Evolutionary conservation across 2,113 vertebrate genomes (phyloP), one percentile per base, ranked within the genome.

Genomic region (Lagopus muta): DNA sequence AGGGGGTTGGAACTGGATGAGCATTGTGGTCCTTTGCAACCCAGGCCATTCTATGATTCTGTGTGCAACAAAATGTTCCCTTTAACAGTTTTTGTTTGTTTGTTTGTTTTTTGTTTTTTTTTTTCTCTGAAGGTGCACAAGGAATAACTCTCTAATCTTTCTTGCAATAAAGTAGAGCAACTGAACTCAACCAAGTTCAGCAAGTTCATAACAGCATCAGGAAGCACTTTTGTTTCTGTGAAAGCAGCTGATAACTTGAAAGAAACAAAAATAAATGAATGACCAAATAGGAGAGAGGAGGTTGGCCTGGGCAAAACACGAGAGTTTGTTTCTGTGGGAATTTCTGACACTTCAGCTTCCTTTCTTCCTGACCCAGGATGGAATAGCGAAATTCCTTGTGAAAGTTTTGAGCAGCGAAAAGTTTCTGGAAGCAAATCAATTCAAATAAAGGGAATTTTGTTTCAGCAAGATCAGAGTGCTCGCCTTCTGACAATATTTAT

Each of bases 281-380:
- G 65, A 21, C 18, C 28, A 15, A 71, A 86, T 76, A 28, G 42
- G 43, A 77, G 60, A 80, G 79, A 88, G 62, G 82, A 93, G 18
- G 25, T 32, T 86, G 94, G 89, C 78, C 87, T 86, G 91, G 72
- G 65, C 82, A 34, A 52, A 86, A 34, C 42, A 32, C 8, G 34
- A 60, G 27, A 71, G 74, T 92, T 79, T 62, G 16, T 60, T 94
- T 95, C 88, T 89, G 60, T 92, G 89, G 88, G 94, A 95, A 94
- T 91, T 95, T 93, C 87, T 95, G 85, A 86, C 93, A 86, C 85
- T 89, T 91, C 4, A 88, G 11, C 42, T 91, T 94, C 87, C 72
- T 89, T 92, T 86, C 61, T 12, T 82, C 52, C 28, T 80, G 84
- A 86, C 74, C 57, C 27, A n/a, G n/a, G 30, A 65, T 90, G 69